These are phyloP conservation scores for Cirrhinus molitorella DNA, from an alignment of 2,797 vertebrate genomes.

Conservation along the genomic window DNA sequence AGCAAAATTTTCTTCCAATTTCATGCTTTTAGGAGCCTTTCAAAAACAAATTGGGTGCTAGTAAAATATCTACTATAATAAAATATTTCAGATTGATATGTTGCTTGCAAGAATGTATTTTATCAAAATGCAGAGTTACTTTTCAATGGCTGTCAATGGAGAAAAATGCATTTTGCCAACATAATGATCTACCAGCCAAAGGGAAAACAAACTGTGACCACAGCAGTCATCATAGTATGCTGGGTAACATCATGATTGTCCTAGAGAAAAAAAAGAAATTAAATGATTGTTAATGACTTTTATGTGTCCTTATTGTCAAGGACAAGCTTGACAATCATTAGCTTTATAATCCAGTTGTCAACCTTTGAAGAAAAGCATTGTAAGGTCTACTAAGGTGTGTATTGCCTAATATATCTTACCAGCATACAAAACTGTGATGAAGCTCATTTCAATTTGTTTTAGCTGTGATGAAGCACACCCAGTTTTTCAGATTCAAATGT, in stretches of 20 bases:
- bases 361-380: neutral
- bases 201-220: neutral
- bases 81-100: neutral
- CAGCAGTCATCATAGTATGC: neutral
- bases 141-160: neutral
- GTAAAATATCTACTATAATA: neutral
- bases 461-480: neutral
- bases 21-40: neutral
- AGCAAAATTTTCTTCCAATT: neutral
- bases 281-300: neutral
- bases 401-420: neutral
- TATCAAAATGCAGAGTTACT: neutral
- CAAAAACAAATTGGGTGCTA: neutral
- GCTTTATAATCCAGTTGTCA: neutral
- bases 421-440: neutral
- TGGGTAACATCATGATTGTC: neutral
- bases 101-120: neutral
- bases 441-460: neutral
- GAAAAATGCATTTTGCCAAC: neutral
- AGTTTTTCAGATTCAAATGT: neutral
- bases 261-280: neutral
- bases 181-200: neutral
- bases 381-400: neutral
- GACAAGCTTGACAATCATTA: slow-evolving; percentile 10
- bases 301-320: neutral